Percentiles rank a stretch among this genome's conserved stretches.
Conservation (phyloP, 2,113 vertebrate genomes). For the Toxostoma redivivum region DNA sequence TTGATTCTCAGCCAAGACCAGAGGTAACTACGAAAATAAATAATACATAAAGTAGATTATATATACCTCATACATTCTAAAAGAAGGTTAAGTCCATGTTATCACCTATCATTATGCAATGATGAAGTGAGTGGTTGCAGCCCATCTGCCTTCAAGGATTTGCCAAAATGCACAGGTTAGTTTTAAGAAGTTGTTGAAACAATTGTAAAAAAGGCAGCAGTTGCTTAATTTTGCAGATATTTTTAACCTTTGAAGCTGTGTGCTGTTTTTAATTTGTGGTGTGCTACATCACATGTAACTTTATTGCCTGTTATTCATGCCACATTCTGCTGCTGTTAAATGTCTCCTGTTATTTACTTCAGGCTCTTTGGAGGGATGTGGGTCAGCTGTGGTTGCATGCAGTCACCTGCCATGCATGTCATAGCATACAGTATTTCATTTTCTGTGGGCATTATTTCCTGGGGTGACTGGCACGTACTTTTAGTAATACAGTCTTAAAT, state of each 20-base stretch:
- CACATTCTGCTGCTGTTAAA: not conserved
- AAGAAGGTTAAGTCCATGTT: not conserved
- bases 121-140: not conserved
- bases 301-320: not conserved
- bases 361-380: not conserved
- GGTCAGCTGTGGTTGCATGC: not conserved
- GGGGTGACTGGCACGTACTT: not conserved
- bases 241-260: not conserved
- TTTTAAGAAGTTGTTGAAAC: not conserved
- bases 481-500: not conserved
- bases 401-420: not conserved
- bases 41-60: slow-evolving; percentile 26
- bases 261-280: not conserved
- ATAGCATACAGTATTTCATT: not conserved
- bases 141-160: not conserved
- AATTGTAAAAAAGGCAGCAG: not conserved
- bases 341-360: not conserved
- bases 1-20: slow-evolving; percentile 5
- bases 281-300: not conserved
- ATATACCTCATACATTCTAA: slow-evolving; percentile 11
- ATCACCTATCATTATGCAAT: not conserved
- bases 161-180: not conserved
- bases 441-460: not conserved
- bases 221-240: not conserved
- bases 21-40: slow-evolving; percentile 31